Base-by-base conservation (phyloP, 2,888 invertebrate species). In the Bugulina stolonifera region DNA sequence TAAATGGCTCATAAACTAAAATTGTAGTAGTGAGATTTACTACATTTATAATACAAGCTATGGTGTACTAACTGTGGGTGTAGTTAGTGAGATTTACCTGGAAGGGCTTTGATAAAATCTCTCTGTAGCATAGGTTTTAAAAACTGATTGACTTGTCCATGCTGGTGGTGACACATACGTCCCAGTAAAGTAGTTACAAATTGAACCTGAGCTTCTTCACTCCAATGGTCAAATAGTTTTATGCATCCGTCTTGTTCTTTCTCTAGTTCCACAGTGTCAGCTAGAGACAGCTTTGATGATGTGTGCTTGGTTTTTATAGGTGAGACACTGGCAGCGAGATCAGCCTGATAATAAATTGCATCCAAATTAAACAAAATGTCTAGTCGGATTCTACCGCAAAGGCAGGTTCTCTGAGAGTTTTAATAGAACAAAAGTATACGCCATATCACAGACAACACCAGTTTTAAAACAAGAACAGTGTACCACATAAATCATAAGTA, bases 151-250 rank as follows among this genome's bases (percentile, higher is more conserved):
- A 97, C 93, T 87, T 94, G 93, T 5, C 95, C 95, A 82, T 96
- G 95, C 81, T 97, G 97, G 85, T 94, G 94, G 86, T 97, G 97
- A 84, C 94, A 93, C 94, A 97, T 96, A 72, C 92, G 90, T 72
- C 93, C 90, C 80, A 97, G 84, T 72, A 96, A 86, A 83, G 92
- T 91, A 85, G 96, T 93, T 81, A 96, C 94, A 83, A 95, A 94
- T 83, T 94, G 93, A 83, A 95, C 92, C 87, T 94, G 93, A 81
- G 94, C 93, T 57, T 90, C 89, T 86, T 94, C 93, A 87, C 70
- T 58, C 76, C 76, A 77, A 1, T 54, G 35, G 0, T 73, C 73
- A 57, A 78, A 77, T 22, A 54, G 27, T 72, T 75, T 69, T 29
- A 77, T 32, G 43, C 64, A 64, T 2, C n/a, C 32, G 25, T 22